Base-by-base conservation (phyloP, 2,888 invertebrate genomes). In the Pyrrhia umbra region DNA sequence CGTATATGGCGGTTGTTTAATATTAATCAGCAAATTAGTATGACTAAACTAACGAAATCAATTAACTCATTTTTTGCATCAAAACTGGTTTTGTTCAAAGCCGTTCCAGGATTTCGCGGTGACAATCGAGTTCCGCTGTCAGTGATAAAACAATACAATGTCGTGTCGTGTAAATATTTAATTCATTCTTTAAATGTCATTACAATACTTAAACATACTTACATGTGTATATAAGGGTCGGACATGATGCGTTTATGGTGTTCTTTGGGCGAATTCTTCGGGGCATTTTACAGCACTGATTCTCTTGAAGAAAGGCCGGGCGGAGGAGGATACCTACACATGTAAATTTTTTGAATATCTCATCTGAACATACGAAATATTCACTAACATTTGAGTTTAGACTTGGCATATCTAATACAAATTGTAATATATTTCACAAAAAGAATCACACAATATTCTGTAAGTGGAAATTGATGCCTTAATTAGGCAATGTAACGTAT, bases 21-120 rank as follows among this genome's bases (percentile, higher is more conserved):
- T 92, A 93, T 92, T 92, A 89, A 93, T 91, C 88, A 90, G 86
- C 82, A 87, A 92, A 93, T 92, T 92, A 91, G 91, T 92, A 92
- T 91, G 90, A 88, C 88, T 88, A 92, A 92, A 89, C 89, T 89
- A 91, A 90, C 88, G 84, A 92, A 93, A 91, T 92, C 92, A 92
- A 92, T 93, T 92, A 92, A 89, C 81, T 87, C 73, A 79, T 82
- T 86, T 90, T 80, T 92, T 91, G 86, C 78, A 34, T 58, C 63
- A 77, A 81, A 86, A 88, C 90, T 75, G 85, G 89, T 88, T 89
- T 85, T 79, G 83, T 85, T 81, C 82, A 84, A 84, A 74, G 77
- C 55, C 63, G 79, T 74, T 89, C 88, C 90, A 85, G 87, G 86
- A 86, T 88, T 87, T 85, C 56, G 85, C 80, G 76, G 79, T 77